Conservation (phyloP, 2,888 invertebrate species). For the Eremobia ochroleuca region DNA sequence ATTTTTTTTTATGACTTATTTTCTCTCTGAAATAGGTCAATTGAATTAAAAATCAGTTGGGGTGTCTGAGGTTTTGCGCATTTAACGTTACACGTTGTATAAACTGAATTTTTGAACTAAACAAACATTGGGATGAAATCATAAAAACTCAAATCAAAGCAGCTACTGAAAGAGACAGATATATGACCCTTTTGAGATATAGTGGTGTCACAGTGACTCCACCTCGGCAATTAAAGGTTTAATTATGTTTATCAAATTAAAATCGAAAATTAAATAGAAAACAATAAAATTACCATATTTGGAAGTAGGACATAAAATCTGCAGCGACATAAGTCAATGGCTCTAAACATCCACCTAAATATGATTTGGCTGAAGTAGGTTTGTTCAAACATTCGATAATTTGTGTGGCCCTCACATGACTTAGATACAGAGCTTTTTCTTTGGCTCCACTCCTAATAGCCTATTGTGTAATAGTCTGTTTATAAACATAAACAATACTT, state of each 20-base stretch:
- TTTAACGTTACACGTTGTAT: too few species aligned
- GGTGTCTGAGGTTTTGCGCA: too few species aligned
- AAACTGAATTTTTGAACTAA: too few species aligned
- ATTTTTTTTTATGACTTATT: too few species aligned
- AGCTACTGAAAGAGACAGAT: too few species aligned
- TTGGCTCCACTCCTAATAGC: conserved; percentile 68
- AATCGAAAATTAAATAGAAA: background rate
- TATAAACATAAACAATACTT: conserved; percentile 50
- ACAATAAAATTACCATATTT: conserved; percentile 26
- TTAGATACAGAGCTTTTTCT: conserved; percentile 36
- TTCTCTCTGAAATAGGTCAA: too few species aligned
- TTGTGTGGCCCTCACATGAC: conserved; percentile 32
- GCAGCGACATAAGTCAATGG: background rate
- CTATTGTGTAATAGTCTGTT: conserved; percentile 64
- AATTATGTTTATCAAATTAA: background rate
- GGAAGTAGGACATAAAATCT: conserved; percentile 23
- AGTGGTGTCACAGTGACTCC: too few species aligned
- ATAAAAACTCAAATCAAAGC: too few species aligned
- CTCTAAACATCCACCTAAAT: conserved; percentile 10
- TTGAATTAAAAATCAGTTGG: too few species aligned
- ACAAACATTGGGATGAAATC: too few species aligned
- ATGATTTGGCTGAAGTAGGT: conserved; percentile 9
- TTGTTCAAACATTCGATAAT: conserved; percentile 32
- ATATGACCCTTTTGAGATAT: too few species aligned
- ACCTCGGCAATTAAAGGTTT: too few species aligned